These are phyloP conservation scores for Fabriciana adippe DNA, from an alignment of 2,888 invertebrate species.

Conservation along the genomic window DNA sequence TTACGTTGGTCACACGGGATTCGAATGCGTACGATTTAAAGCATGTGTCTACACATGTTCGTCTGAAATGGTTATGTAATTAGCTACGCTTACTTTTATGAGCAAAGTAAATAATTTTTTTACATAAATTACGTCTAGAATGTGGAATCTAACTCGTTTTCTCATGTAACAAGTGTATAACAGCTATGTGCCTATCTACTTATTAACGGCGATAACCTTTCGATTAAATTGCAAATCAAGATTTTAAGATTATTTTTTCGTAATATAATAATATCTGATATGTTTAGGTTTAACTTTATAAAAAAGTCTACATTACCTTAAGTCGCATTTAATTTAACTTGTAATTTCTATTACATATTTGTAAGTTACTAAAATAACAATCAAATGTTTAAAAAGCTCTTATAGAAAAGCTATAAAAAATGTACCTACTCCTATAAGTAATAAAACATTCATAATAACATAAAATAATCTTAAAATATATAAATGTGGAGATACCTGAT, in stretches of 20 bases:
- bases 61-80: conserved; percentile 22
- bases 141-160: conserved; percentile 4
- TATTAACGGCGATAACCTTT: background rate
- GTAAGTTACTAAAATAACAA: too few species aligned
- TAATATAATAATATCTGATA: too few species aligned
- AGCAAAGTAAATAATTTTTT: conserved; percentile 6
- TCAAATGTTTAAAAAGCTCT: too few species aligned
- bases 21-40: conserved; percentile 25
- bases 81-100: conserved; percentile 17
- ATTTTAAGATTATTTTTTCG: background rate
- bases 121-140: conserved; percentile 2
- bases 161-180: background rate
- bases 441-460: too few species aligned
- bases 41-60: conserved; percentile 18
- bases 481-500: background rate
- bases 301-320: too few species aligned
- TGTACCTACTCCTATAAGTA: background rate
- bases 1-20: conserved; percentile 37
- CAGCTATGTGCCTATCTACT: background rate
- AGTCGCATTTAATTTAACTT: too few species aligned
- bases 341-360: too few species aligned
- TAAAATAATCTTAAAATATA: background rate
- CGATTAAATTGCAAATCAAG: background rate
- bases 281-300: too few species aligned
- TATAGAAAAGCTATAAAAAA: background rate